These are phyloP conservation scores for Taphrorychus bicolor DNA, from an alignment of 2,888 invertebrate genomes.

Conservation along the genomic window DNA sequence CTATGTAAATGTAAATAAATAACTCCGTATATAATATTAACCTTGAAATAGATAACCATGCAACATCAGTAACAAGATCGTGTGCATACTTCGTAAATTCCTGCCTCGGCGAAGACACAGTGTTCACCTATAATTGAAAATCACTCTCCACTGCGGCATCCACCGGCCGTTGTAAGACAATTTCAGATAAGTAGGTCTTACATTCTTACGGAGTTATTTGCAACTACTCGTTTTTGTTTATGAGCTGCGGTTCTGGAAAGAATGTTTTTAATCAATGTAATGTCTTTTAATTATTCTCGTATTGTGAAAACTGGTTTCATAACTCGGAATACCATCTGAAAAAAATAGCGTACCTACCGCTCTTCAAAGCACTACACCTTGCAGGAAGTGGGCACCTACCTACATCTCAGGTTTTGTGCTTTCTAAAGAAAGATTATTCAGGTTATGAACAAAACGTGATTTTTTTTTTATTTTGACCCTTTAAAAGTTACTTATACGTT, in stretches of 20 bases:
- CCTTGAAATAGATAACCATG: conserved; percentile 35
- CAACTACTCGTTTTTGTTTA: conserved; percentile 36
- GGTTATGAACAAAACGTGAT: no score
- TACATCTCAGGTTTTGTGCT: no score
- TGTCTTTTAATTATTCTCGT: conserved; percentile 30
- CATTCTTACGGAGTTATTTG: conserved; percentile 40
- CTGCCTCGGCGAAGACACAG: conserved; percentile 28
- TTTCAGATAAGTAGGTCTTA: conserved; percentile 43
- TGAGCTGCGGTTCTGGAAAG: conserved; percentile 28
- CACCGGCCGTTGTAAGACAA: conserved; percentile 36
- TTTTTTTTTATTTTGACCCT: no score
- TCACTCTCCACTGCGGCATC: conserved; percentile 33
- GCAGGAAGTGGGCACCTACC: no score
- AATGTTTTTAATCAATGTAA: conserved; percentile 34
- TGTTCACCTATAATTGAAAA: conserved; percentile 39
- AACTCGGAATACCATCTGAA: no score
- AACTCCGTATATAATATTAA: conserved; percentile 30
- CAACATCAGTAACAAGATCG: conserved; percentile 36
- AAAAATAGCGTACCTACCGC: no score
- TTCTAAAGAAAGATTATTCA: no score
- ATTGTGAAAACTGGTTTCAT: conserved; percentile 1
- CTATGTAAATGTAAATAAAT: conserved; percentile 29
- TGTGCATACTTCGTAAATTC: conserved; percentile 35
- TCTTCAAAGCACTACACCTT: no score
- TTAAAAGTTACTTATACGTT: no score